Evolutionary conservation across 2,797 vertebrate species (phyloP).

Genomic region (Xyrichtys novacula): DNA sequence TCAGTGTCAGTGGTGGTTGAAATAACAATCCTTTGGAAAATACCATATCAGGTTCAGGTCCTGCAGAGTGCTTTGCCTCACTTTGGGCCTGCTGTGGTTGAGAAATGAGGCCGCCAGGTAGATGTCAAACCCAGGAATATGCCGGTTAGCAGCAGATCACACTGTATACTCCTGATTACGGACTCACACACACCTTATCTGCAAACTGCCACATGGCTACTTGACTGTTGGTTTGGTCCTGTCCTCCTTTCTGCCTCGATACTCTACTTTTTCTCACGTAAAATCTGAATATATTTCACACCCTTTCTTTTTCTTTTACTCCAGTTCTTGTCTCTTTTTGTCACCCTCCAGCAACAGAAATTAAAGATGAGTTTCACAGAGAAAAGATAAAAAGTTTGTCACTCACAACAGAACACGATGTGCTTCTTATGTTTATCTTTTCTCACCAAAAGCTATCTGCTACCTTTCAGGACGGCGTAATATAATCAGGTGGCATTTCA

Average conservation of each 20-base stretch:
- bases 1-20: constrained; percentile 46
- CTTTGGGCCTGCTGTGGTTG: constrained; percentile 58
- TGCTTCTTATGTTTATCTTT: constrained; percentile 33
- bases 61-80: constrained; percentile 59
- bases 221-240: constrained; percentile 63
- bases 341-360: constrained; percentile 4
- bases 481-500: constrained; percentile 18
- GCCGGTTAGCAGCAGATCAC: constrained; percentile 63
- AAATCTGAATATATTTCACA: background rate
- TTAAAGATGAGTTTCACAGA: constrained; percentile 44
- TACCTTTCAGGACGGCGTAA: constrained; percentile 21
- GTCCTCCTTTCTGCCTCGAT: constrained; percentile 39
- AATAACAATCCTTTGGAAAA: constrained; percentile 68
- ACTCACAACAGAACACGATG: constrained; percentile 17
- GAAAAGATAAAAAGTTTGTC: constrained; percentile 33
- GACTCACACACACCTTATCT: constrained; percentile 78
- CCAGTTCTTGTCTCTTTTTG: background rate
- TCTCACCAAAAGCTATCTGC: constrained; percentile 20
- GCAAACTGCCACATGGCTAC: constrained; percentile 82
- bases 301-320: constrained; percentile 2
- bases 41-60: constrained; percentile 74
- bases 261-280: constrained; percentile 17
- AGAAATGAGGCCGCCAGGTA: constrained; percentile 65
- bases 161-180: constrained; percentile 76
- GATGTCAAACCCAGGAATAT: constrained; percentile 64